phyloP scores from a whole-genome alignment of 2,797 vertebrate genomes.

The Caiman crocodilus region DNA sequence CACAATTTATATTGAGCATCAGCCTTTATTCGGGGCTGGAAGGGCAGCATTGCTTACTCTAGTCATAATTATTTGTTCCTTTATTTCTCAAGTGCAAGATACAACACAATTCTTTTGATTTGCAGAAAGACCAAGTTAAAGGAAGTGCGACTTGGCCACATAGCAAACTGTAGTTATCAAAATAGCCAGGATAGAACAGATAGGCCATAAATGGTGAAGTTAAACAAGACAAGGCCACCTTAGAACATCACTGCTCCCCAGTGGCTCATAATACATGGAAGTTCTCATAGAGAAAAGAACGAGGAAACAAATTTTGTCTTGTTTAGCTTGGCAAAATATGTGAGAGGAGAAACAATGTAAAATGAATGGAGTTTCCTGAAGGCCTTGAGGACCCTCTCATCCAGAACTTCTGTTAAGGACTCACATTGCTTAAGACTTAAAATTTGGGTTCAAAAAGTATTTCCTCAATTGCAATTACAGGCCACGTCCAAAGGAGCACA shows the following conservation, averaged over 20 bases:
- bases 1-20: neutral
- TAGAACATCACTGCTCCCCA: neutral
- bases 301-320: neutral
- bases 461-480: neutral
- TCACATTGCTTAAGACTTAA: neutral
- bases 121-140: neutral
- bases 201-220: neutral
- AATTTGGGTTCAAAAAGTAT: constrained; percentile 14
- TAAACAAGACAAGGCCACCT: neutral
- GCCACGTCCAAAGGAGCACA: neutral
- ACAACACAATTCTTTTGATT: neutral
- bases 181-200: neutral
- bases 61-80: neutral
- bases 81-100: neutral
- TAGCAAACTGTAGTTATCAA: accelerated
- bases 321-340: neutral
- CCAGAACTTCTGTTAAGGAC: constrained; percentile 20
- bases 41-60: neutral
- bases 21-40: neutral
- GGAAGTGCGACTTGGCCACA: neutral
- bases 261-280: neutral
- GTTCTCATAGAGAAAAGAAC: neutral
- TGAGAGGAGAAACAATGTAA: neutral
- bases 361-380: neutral
- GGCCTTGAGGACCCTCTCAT: neutral